phyloP scores from a whole-genome alignment of 2,888 invertebrate species.

The Orthosia gracilis region DNA sequence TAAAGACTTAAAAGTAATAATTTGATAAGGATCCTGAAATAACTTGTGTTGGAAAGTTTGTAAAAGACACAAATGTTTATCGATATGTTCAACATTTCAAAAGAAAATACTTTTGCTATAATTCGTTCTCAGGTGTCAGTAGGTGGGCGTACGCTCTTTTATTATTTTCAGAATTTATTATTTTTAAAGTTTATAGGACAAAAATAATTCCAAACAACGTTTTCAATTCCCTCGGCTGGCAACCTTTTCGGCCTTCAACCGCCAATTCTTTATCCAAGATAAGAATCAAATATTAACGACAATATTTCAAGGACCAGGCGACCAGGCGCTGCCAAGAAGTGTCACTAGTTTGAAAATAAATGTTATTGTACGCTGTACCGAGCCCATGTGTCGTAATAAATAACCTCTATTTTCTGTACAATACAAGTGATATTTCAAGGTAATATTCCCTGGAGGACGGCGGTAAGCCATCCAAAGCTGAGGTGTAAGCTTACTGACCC shows the following conservation, averaged over 20 bases:
- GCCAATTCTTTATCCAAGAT: slow-evolving; percentile 25
- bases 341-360: slow-evolving; percentile 64
- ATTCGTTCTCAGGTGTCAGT: neutral
- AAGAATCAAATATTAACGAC: slow-evolving; percentile 54
- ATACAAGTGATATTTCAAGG: slow-evolving; percentile 77
- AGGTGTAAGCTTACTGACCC: slow-evolving; percentile 54
- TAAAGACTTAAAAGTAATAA: neutral
- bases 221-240: slow-evolving; percentile 11
- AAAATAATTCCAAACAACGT: neutral
- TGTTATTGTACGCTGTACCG: slow-evolving; percentile 49
- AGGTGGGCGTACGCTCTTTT: neutral
- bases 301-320: slow-evolving; percentile 52
- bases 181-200: neutral
- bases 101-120: neutral
- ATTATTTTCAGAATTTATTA: neutral
- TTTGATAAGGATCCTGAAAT: neutral
- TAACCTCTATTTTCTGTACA: slow-evolving; percentile 76
- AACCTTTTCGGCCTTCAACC: neutral
- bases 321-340: slow-evolving; percentile 18
- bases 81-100: too few species aligned
- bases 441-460: slow-evolving; percentile 64
- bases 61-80: neutral
- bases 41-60: neutral
- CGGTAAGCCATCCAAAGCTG: slow-evolving; percentile 58
- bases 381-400: slow-evolving; percentile 72